Conservation (phyloP, 2,113 vertebrate genomes). For the Nettapus auritus region DNA sequence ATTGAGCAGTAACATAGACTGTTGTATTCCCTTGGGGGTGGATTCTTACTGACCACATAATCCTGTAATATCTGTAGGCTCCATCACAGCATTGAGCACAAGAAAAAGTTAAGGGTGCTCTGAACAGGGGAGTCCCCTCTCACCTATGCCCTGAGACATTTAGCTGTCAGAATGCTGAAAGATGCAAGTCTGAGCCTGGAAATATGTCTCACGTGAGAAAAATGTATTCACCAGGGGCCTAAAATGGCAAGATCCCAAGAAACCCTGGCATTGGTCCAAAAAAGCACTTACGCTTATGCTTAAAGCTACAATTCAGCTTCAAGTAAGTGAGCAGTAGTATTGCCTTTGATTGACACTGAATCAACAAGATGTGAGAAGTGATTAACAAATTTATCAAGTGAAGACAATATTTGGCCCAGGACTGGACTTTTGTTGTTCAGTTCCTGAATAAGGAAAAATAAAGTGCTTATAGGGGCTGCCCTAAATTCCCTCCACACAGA, state of each 20-base stretch:
- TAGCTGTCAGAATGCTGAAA: not conserved
- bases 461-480: not conserved
- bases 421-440: not conserved
- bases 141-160: not conserved
- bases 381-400: conserved; percentile 51
- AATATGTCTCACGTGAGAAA: not conserved
- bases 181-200: conserved; percentile 21
- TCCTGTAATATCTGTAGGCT: not conserved
- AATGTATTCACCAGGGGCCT: conserved; percentile 19
- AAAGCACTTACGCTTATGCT: conserved; percentile 13
- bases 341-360: conserved; percentile 56
- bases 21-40: not conserved
- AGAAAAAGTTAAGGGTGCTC: not conserved
- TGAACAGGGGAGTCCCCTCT: not conserved
- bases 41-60: not conserved
- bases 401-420: conserved; percentile 30
- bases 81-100: not conserved
- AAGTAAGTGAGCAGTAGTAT: conserved; percentile 15
- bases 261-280: conserved; percentile 34
- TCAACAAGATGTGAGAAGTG: conserved; percentile 37
- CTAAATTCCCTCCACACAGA: not conserved
- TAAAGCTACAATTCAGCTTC: conserved; percentile 27
- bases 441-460: conserved; percentile 16
- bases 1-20: not conserved
- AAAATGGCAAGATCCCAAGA: conserved; percentile 35